Percentiles rank a stretch among this genome's conserved stretches.
These are phyloP conservation scores for Chlorops oryzae DNA, from an alignment of 1,140 invertebrate genomes.

Conservation along the genomic window DNA sequence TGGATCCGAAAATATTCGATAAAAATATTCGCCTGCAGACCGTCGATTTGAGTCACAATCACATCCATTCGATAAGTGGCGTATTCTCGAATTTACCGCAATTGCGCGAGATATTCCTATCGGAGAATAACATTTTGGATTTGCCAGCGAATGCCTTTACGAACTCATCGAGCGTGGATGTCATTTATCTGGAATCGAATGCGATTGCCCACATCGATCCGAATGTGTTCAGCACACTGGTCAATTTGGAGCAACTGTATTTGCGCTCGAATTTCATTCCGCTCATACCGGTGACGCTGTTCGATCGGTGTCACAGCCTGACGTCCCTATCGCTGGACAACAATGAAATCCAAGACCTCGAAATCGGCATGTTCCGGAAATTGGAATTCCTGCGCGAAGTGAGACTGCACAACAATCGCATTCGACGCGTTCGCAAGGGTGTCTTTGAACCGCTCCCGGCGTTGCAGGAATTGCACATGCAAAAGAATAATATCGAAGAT, in stretches of 20 bases:
- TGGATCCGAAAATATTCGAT: constrained; percentile 67
- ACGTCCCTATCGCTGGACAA: constrained; percentile 83
- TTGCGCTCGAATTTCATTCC: constrained; percentile 81
- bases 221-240: constrained; percentile 64
- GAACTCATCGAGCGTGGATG: constrained; percentile 67
- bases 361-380: constrained; percentile 71
- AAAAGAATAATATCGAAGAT: constrained; percentile 75
- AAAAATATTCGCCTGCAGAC: constrained; percentile 68
- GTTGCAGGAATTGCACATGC: constrained; percentile 76
- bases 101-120: constrained; percentile 74
- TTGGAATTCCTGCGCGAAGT: constrained; percentile 70
- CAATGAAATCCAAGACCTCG: constrained; percentile 77
- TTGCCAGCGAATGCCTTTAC: constrained; percentile 74
- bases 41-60: constrained; percentile 82
- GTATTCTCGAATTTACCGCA: constrained; percentile 73
- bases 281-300: constrained; percentile 65
- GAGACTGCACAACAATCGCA: constrained; percentile 78
- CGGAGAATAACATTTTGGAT: constrained; percentile 84
- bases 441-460: constrained; percentile 75
- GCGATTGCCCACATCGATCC: constrained; percentile 70
- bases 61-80: constrained; percentile 75
- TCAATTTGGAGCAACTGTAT: constrained; percentile 74
- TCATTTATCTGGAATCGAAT: constrained; percentile 83
- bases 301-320: constrained; percentile 66
- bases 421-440: constrained; percentile 65